Base-by-base conservation (phyloP, 2,888 invertebrate genomes). In the Eulithis testata region DNA sequence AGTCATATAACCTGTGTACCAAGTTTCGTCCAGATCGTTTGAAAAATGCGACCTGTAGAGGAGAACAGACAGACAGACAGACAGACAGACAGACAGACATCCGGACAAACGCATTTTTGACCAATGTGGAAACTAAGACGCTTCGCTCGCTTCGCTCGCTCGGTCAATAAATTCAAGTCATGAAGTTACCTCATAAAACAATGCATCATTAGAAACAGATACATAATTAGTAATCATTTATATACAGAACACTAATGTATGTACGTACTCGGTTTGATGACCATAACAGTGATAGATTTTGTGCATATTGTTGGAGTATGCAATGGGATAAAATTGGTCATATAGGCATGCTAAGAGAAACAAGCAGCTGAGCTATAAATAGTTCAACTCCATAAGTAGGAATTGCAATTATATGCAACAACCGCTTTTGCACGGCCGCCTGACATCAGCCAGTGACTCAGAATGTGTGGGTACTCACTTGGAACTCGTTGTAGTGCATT, bases 401-500 rank as follows among this genome's bases (percentile, higher is more conserved):
- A 51, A 11, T 43, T 62, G 49, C 43, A 62, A 47, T 56, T 57
- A 65, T 45, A 43, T 47, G 53, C 50, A 12, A 21, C 58, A 8
- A 54, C 52, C 8, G 50, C 47, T 47, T 49, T 14, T 8, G 3
- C n/a, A 50, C 11, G 44, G 67, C 76, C 73, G 73, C 44, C 73
- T 79, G 45, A 47, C 73, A 78, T 68, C 70, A 58, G 59, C 55
- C 8, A 12, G 37, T 52, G 52, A 52, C 11, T 31, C 65, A 14
- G 9, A 27, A 9, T 3, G 3, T n/a, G 36, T 37, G 9, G 11
- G 12, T 53, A 65, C 78, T 68, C 55, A 91, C 92, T 87, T 93
- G 93, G 88, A 97, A 99, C 89, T 99, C 99, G 88, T 99, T 98
- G 90, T 99, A 99, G 83, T 99, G 99, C 78, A 97, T 96, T 94